Evolutionary conservation across 2,888 invertebrate species (phyloP), one percentile per base, ranked within the genome.

Genomic region (Drosophila basisetae): DNA sequence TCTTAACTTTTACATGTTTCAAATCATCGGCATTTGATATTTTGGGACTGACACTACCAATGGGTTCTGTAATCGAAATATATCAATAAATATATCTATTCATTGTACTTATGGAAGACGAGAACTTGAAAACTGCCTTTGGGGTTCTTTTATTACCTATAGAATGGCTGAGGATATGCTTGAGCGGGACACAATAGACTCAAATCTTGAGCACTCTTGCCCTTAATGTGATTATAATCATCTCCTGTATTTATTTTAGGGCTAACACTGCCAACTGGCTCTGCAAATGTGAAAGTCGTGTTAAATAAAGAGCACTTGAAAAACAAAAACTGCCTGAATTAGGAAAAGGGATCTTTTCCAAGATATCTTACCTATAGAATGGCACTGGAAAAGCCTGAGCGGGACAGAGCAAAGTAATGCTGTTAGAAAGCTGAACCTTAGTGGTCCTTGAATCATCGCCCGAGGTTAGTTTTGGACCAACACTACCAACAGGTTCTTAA

Each of bases 301-400:
- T 6, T 22, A 28, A 37, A 2, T 0, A 11, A 22, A 16, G 1
- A 43, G n/a, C 25, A 7, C 18, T 4, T 11, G 2, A 28, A 13
- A 28, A 41, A 18, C 4, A 76, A 76, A 89, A 72, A 90, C 90
- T 85, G 89, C 86, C 88, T 54, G 68, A 82, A 55, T 43, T 66
- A n/a, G 49, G 35, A 43, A 10, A 2, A 3, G 1, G 22, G 22
- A 9, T 13, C 18, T 18, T 18, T 53, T 0, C 0, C 2, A 9
- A 31, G 31, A 31, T 31, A 28, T 31, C 70, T 82, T 95, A 96
- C 96, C 96, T 95, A 94, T 95, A 96, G 91, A 95, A 93, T 54
- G 96, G 96, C 78, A 96, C 95, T 78, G 96, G 96, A 94, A 94
- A 96, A 84, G 95, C 96, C 94, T 96, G 95, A 41, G 95, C 95